phyloP scores from a whole-genome alignment of 2,113 vertebrate genomes.

The Catharus fuscescens region DNA sequence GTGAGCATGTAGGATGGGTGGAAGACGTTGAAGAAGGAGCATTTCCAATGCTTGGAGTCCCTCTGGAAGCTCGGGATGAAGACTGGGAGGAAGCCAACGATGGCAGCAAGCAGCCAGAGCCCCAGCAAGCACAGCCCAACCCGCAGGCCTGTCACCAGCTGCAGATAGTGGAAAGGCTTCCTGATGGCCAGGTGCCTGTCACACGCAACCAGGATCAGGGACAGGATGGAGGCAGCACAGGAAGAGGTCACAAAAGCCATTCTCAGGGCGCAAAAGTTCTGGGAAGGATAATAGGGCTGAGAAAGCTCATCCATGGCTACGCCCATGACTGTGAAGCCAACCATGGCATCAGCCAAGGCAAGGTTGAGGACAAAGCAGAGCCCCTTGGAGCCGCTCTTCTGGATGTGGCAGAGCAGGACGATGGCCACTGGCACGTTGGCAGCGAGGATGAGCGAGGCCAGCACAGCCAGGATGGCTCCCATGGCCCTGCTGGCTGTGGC shows the following conservation, averaged over 20 bases:
- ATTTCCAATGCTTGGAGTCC: slow-evolving; percentile 50
- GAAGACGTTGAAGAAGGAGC: slow-evolving; percentile 86
- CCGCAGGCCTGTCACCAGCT: slow-evolving; percentile 71
- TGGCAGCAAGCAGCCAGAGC: slow-evolving; percentile 80
- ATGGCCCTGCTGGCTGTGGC: slow-evolving; percentile 28
- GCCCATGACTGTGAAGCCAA: slow-evolving; percentile 82
- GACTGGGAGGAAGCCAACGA: slow-evolving; percentile 84
- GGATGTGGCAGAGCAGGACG: slow-evolving; percentile 78
- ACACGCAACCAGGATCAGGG: slow-evolving; percentile 86
- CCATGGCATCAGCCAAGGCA: slow-evolving; percentile 82
- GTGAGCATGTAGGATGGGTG: slow-evolving; percentile 77
- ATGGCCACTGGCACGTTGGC: slow-evolving; percentile 80
- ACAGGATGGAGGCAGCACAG: slow-evolving; percentile 86
- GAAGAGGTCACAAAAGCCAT: slow-evolving; percentile 86
- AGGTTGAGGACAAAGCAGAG: slow-evolving; percentile 89
- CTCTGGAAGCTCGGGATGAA: slow-evolving; percentile 75
- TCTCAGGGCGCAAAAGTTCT: slow-evolving; percentile 78
- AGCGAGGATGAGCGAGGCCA: slow-evolving; percentile 83
- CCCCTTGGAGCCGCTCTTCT: slow-evolving; percentile 76
- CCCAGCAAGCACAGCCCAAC: slow-evolving; percentile 59
- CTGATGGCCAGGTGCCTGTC: slow-evolving; percentile 92
- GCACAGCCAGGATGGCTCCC: slow-evolving; percentile 77
- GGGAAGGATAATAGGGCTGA: slow-evolving; percentile 19
- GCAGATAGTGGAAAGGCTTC: slow-evolving; percentile 83
- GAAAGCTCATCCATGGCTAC: slow-evolving; percentile 80